These are phyloP conservation scores for Clarias gariepinus DNA, from an alignment of 2,113 vertebrate genomes.

Conservation along the genomic window DNA sequence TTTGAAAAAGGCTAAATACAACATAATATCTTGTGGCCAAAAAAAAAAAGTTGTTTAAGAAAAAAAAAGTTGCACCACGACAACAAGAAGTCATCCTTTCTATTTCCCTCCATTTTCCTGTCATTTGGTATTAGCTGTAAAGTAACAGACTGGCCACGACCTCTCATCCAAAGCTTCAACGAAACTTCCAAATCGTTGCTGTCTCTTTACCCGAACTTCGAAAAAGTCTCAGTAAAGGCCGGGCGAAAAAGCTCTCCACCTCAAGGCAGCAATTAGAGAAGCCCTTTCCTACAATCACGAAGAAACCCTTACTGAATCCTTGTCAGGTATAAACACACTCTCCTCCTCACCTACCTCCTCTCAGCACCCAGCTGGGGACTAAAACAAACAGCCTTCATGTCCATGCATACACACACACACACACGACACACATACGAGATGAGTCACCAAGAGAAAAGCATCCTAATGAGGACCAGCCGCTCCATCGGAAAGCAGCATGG, in stretches of 20 bases:
- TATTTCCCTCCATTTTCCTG: neutral
- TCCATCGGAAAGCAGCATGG: slow-evolving; percentile 20
- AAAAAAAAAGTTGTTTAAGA: too few species aligned
- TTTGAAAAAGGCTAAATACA: too few species aligned
- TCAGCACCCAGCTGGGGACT: neutral
- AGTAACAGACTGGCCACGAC: slow-evolving; percentile 8
- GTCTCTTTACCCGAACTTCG: neutral
- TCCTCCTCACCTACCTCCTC: slow-evolving; percentile 10
- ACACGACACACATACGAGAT: slow-evolving; percentile 7
- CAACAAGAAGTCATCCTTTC: neutral
- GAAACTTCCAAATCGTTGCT: neutral
- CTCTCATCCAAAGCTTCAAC: neutral
- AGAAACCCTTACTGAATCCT: neutral
- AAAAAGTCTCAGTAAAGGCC: neutral
- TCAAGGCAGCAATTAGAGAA: slow-evolving; percentile 22
- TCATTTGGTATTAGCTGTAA: neutral
- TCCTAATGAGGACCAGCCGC: slow-evolving; percentile 47
- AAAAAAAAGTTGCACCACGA: neutral
- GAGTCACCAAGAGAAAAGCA: slow-evolving; percentile 43
- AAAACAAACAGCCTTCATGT: neutral
- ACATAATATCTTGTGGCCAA: too few species aligned
- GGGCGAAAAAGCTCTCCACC: neutral
- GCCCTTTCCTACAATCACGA: slow-evolving; percentile 1
- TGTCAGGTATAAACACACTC: slow-evolving; percentile 25
- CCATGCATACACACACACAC: neutral